These are phyloP conservation scores for Drosophila gaucha DNA, from an alignment of 2,888 invertebrate species.

Conservation along the genomic window DNA sequence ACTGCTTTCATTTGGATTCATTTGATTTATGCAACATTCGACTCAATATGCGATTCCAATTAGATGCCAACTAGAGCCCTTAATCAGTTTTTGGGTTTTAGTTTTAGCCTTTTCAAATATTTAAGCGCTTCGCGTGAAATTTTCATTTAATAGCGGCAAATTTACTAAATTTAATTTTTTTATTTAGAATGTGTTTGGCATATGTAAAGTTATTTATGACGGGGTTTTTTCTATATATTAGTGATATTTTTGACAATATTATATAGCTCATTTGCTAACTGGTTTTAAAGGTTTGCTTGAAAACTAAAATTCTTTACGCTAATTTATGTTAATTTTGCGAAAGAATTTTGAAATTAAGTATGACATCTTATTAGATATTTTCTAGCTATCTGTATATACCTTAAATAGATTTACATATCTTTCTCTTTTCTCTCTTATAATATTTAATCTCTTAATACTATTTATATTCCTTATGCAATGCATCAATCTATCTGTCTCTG, in stretches of 20 bases:
- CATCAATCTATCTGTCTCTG: no score
- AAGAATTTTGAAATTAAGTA: no score
- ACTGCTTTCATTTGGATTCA: slow-evolving; percentile 31
- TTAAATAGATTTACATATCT: no score
- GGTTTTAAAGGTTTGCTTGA: background rate
- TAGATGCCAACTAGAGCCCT: background rate
- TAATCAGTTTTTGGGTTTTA: slow-evolving; percentile 14
- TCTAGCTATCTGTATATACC: no score
- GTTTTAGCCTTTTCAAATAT: background rate
- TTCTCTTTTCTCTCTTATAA: no score
- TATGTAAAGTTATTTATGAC: background rate
- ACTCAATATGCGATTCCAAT: slow-evolving; percentile 31
- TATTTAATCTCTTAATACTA: no score
- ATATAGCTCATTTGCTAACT: background rate
- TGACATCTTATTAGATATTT: no score
- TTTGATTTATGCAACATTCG: slow-evolving; percentile 53
- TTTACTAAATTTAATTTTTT: background rate
- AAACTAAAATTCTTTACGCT: slow-evolving; percentile 2
- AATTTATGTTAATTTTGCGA: slow-evolving; percentile 12
- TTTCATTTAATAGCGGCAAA: slow-evolving; percentile 5
- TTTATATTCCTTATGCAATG: no score
- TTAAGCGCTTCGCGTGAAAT: slow-evolving; percentile 2
- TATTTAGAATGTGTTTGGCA: background rate
- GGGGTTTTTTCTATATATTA: background rate
- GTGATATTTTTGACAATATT: background rate